A percentile compares a stretch with the other conserved stretches of the same genome.
Conservation (phyloP, 2,888 invertebrate genomes). For the Torymus texanus region DNA sequence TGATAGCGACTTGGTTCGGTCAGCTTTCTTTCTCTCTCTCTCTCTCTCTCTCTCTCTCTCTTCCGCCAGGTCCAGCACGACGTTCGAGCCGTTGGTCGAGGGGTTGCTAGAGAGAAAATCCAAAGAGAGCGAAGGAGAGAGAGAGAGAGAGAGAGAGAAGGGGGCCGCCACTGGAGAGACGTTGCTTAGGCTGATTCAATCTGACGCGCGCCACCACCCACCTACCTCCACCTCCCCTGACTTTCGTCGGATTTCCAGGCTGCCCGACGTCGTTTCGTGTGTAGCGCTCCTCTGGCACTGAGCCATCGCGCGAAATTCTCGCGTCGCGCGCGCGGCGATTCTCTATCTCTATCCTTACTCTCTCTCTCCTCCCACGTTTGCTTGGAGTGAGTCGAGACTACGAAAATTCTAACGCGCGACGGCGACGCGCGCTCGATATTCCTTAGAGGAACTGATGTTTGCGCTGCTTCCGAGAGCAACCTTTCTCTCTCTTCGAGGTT, state of each 20-base stretch:
- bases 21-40: constrained; percentile 61
- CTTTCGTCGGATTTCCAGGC: constrained; percentile 49
- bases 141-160: constrained; percentile 66
- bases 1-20: constrained; percentile 70
- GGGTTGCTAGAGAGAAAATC: too few species aligned
- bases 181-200: constrained; percentile 73
- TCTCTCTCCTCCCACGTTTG: too few species aligned
- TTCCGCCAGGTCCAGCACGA: not conserved
- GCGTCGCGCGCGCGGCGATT: too few species aligned
- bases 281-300: constrained; percentile 10
- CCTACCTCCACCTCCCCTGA: not conserved
- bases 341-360: too few species aligned
- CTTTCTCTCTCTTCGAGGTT: not conserved
- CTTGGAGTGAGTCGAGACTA: not conserved
- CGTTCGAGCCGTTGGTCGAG: too few species aligned
- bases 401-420: constrained; percentile 21
- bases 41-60: constrained; percentile 63
- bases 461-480: not conserved
- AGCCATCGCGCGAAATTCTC: constrained; percentile 21
- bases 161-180: constrained; percentile 63
- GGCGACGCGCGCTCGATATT: not conserved
- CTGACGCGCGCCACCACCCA: constrained; percentile 61
- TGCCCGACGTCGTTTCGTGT: too few species aligned
- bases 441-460: not conserved
- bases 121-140: constrained; percentile 55